phyloP scores from a whole-genome alignment of 1,140 invertebrate species.

The Aphidius gifuensis region DNA sequence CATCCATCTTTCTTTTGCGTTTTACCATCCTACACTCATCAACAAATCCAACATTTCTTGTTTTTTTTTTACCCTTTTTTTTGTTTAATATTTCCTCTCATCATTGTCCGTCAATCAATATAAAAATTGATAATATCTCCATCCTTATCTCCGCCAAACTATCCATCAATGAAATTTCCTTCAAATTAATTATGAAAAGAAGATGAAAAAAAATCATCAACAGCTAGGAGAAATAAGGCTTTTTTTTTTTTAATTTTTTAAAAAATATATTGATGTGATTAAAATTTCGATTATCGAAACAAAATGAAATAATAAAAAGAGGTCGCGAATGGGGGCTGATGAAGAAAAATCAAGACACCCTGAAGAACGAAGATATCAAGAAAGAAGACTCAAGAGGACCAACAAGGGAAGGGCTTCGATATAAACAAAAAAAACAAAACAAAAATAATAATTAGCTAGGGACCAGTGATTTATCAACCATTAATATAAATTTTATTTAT shows the following conservation, averaged over 20 bases:
- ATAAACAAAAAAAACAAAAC: slow-evolving; percentile 19
- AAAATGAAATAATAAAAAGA: slow-evolving; percentile 5
- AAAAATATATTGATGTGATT: too few relatives aligned
- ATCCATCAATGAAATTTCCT: not conserved
- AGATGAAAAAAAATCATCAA: too few relatives aligned
- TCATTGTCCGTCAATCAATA: too few relatives aligned
- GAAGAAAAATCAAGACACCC: slow-evolving; percentile 47
- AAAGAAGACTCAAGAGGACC: slow-evolving; percentile 53
- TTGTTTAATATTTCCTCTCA: too few relatives aligned
- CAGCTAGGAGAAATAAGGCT: too few relatives aligned
- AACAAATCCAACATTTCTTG: too few relatives aligned
- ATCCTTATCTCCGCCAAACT: too few relatives aligned
- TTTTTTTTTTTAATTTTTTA: too few relatives aligned
- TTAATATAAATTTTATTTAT: not conserved
- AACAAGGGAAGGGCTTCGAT: slow-evolving; percentile 20
- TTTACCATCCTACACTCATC: too few relatives aligned
- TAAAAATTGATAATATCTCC: too few relatives aligned
- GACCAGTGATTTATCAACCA: slow-evolving; percentile 11
- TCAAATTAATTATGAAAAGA: not conserved
- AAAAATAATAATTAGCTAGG: slow-evolving; percentile 24
- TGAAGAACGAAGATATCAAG: slow-evolving; percentile 54
- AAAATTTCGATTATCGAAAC: not conserved
- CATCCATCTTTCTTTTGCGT: too few relatives aligned
- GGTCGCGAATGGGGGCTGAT: slow-evolving; percentile 21
- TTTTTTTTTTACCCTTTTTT: too few relatives aligned